Conservation (phyloP, 2,888 invertebrate species). For the Ormyrus nitidulus region DNA sequence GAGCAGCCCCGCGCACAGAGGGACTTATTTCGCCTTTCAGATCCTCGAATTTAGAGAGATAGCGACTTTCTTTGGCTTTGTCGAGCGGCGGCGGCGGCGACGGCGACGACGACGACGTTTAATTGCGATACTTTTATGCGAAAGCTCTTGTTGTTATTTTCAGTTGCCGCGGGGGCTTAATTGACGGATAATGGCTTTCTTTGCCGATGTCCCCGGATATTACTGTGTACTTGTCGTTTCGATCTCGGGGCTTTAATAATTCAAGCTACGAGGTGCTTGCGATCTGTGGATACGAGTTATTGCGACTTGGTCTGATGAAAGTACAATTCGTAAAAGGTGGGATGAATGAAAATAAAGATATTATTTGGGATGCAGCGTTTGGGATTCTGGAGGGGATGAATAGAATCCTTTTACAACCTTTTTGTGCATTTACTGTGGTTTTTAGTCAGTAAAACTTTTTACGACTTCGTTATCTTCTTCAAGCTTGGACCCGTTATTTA, state of each 20-base stretch:
- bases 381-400: no score
- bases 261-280: no score
- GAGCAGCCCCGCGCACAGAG: neutral
- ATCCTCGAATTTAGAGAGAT: neutral
- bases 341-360: neutral
- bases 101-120: neutral
- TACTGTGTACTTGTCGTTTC: neutral
- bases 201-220: neutral
- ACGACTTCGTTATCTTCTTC: no score
- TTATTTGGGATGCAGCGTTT: neutral
- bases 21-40: slow-evolving; percentile 30
- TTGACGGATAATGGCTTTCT: slow-evolving; percentile 32
- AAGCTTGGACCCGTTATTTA: no score
- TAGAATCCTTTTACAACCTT: no score
- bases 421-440: no score
- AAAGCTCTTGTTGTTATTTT: slow-evolving; percentile 9
- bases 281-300: no score
- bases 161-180: neutral
- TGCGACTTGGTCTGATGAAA: no score
- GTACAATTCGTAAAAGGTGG: neutral
- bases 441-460: no score
- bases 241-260: no score
- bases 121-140: slow-evolving; percentile 37
- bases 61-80: neutral
- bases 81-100: neutral